Percentiles rank a stretch among this genome's conserved stretches.
Evolutionary conservation across 1,140 invertebrate species (phyloP).

Genomic region (Anthonomus grandis): DNA sequence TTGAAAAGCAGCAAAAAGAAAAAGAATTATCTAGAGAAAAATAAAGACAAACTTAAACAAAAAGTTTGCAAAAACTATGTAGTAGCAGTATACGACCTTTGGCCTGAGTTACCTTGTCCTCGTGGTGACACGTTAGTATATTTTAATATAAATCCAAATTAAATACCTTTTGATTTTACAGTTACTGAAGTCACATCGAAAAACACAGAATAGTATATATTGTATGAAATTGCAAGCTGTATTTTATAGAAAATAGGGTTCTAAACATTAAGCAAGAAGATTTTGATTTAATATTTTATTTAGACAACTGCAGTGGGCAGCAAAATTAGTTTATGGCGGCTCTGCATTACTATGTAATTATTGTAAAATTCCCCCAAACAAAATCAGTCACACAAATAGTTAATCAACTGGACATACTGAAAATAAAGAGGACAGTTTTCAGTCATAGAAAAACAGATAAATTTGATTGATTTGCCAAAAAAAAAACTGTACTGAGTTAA

Average conservation of each 20-base stretch:
- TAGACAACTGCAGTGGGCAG: conserved; percentile 49
- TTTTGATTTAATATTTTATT: conserved; percentile 34
- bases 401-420: conserved; percentile 47
- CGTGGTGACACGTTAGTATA: conserved; percentile 40
- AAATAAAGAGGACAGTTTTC: conserved; percentile 47
- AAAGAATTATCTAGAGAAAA: conserved; percentile 36
- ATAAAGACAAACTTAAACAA: conserved; percentile 42
- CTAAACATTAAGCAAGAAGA: conserved; percentile 27
- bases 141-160: conserved; percentile 47
- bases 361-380: conserved; percentile 34
- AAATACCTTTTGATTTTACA: conserved; percentile 31
- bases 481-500: no score
- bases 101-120: conserved; percentile 44
- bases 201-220: conserved; percentile 42
- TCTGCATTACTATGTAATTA: conserved; percentile 42
- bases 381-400: conserved; percentile 42
- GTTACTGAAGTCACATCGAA: conserved; percentile 40
- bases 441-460: conserved; percentile 47
- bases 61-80: conserved; percentile 26
- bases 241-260: conserved; percentile 8
- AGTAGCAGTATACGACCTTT: conserved; percentile 46
- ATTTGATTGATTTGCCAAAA: no score
- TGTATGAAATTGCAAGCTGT: conserved; percentile 49
- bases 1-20: conserved; percentile 37
- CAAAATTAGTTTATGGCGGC: conserved; percentile 38